Percentiles rank a stretch among this genome's conserved stretches.
Conservation (phyloP, 1,140 invertebrate species). For the Theocolax elegans region DNA sequence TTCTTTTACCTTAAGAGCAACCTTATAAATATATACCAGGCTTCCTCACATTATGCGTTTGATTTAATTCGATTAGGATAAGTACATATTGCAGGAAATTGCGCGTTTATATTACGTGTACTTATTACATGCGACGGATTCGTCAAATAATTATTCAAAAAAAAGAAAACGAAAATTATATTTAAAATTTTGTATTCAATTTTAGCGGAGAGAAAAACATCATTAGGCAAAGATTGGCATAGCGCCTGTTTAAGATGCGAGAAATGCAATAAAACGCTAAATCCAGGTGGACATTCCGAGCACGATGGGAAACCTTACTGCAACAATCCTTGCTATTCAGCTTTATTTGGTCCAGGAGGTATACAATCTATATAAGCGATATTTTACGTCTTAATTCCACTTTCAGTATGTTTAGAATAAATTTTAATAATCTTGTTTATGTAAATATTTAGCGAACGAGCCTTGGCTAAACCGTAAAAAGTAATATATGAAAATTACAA, state of each 20-base stretch:
- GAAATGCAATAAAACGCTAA: slow-evolving; percentile 83
- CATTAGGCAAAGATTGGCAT: slow-evolving; percentile 86
- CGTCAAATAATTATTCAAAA: too few species aligned
- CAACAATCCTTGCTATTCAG: slow-evolving; percentile 80
- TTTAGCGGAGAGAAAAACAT: slow-evolving; percentile 82
- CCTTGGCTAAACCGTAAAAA: too few species aligned
- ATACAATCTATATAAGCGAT: slow-evolving; percentile 36
- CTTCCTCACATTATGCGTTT: too few species aligned
- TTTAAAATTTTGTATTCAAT: slow-evolving; percentile 51
- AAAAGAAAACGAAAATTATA: neutral
- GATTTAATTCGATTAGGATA: too few species aligned
- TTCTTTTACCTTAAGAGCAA: too few species aligned
- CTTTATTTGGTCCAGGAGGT: slow-evolving; percentile 79
- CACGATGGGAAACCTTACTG: slow-evolving; percentile 85
- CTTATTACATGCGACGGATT: too few species aligned
- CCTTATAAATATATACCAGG: too few species aligned
- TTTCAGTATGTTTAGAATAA: slow-evolving; percentile 26
- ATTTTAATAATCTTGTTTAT: slow-evolving; percentile 6
- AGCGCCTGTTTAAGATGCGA: slow-evolving; percentile 78
- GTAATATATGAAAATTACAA: too few species aligned
- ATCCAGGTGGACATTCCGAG: slow-evolving; percentile 78
- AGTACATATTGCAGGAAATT: too few species aligned
- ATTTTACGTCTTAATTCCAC: neutral
- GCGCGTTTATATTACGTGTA: too few species aligned
- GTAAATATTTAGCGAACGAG: slow-evolving; percentile 7